phyloP scores from a whole-genome alignment of 2,113 vertebrate species.

The Micromys minutus region DNA sequence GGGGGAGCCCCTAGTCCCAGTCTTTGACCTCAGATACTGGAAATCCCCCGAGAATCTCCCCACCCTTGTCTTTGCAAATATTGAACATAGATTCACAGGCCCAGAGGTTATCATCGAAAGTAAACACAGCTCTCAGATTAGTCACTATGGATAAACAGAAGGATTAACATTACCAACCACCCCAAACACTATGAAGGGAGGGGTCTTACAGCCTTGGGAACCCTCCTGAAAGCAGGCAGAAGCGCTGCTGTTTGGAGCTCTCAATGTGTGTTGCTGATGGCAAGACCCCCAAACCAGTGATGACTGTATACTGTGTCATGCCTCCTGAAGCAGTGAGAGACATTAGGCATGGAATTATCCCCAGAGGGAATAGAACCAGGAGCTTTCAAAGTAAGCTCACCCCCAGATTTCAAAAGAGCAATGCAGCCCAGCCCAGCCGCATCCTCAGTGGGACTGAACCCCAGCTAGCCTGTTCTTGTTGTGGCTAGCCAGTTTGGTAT shows the following conservation, averaged over 20 bases:
- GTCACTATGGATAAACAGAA: not conserved
- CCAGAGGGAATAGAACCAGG: not conserved
- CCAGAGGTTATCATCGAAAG: not conserved
- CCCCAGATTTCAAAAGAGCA: not conserved
- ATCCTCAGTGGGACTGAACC: rapidly evolving
- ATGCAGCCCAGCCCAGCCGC: too few species aligned
- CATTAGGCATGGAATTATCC: not conserved
- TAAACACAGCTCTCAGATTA: not conserved
- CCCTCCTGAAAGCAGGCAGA: not conserved
- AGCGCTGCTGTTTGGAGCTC: not conserved
- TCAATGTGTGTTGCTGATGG: not conserved
- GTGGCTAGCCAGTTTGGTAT: not conserved
- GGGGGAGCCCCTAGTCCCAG: not conserved
- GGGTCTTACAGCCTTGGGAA: not conserved
- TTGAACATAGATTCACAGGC: not conserved
- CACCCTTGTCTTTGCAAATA: not conserved
- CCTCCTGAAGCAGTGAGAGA: not conserved
- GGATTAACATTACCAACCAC: not conserved
- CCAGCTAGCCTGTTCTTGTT: not conserved
- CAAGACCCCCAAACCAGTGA: not conserved
- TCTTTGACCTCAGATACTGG: not conserved
- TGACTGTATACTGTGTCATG: not conserved
- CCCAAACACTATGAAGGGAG: not conserved
- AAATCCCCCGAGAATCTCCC: not conserved
- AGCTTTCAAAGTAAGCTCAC: not conserved